Evolutionary conservation across 2,797 vertebrate species (phyloP), one percentile per base, ranked within the genome.

Genomic region (Sebastolobus altivelis): DNA sequence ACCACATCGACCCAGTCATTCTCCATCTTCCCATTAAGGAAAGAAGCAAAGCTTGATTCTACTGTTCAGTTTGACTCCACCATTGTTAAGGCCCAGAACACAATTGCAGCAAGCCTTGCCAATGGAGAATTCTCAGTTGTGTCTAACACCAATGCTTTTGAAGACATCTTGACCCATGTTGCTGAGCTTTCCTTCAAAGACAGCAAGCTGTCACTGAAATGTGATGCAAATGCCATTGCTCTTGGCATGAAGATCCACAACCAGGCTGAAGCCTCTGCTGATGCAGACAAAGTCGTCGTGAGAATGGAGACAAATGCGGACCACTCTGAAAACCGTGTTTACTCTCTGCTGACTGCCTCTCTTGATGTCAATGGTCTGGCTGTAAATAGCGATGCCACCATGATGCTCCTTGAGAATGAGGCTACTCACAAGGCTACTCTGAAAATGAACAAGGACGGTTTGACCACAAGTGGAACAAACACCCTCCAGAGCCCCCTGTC

Each of bases 341-440:
- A 95, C 68, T 95, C 95, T 65, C 79, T 97, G 35, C 67, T 97
- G 71, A 94, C 94, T 62, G 96, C 95, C 65, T 95, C 95, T 52
- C 79, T 98, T 67, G 94, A 96, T 95, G 89, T 82, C 59, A 95
- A 89, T 62, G 96, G 97, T 49, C 91, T 99, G 68, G 92, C 93
- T 94, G 66, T 98, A 65, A 97, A 96, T 80, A 95, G 94, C 16
- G 95, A 97, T 72, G 85, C 96, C 72, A 92, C 89, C 12, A 12
- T 96, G 37, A 96, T 95, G 29, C 94, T 97, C 75, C 91, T 92
- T 86, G 90, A 88, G 43, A 96, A 97, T 67, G 95, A 94, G 37
- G 96, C 94, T 66, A 96, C 90, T 58, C 97, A 98, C 86, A 97
- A 97, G 69, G 94, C 95, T 49, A 95, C 88, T 1, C 79, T 99